These are phyloP conservation scores for Pomphorhynchus laevis DNA, from an alignment of 1,140 invertebrate species.

Conservation along the genomic window DNA sequence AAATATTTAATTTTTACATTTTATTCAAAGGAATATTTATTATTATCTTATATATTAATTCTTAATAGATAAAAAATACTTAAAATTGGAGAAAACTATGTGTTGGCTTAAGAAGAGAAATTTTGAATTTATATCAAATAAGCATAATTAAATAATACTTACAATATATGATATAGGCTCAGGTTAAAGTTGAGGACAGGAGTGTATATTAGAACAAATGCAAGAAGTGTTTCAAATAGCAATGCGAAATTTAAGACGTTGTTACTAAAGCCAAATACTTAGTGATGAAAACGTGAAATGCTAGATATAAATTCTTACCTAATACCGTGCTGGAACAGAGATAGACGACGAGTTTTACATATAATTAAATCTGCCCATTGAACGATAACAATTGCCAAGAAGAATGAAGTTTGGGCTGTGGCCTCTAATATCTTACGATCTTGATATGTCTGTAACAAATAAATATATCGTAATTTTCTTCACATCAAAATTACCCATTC, in stretches of 20 bases:
- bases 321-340: conserved; percentile 83
- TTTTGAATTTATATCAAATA: too few relatives aligned
- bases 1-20: too few relatives aligned
- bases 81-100: too few relatives aligned
- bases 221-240: conserved; percentile 20
- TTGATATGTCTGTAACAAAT: conserved; percentile 38
- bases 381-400: conserved; percentile 77
- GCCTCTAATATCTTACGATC: conserved; percentile 71
- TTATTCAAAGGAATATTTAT: too few relatives aligned
- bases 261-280: conserved; percentile 14
- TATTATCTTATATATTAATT: too few relatives aligned
- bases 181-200: conserved; percentile 19
- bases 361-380: conserved; percentile 95
- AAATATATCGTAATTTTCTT: conserved; percentile 29
- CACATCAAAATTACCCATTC: conserved; percentile 57
- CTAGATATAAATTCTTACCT: conserved; percentile 24
- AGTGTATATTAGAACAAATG: conserved; percentile 18
- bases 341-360: conserved; percentile 77
- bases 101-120: too few relatives aligned
- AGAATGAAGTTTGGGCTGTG: conserved; percentile 90
- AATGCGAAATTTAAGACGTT: conserved; percentile 20
- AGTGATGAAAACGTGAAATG: conserved; percentile 5
- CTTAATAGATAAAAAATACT: too few relatives aligned
- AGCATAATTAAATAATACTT: too few relatives aligned
- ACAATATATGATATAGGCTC: conserved; percentile 19